Conservation (phyloP, 2,888 invertebrate species). For the Lymantria dispar region DNA sequence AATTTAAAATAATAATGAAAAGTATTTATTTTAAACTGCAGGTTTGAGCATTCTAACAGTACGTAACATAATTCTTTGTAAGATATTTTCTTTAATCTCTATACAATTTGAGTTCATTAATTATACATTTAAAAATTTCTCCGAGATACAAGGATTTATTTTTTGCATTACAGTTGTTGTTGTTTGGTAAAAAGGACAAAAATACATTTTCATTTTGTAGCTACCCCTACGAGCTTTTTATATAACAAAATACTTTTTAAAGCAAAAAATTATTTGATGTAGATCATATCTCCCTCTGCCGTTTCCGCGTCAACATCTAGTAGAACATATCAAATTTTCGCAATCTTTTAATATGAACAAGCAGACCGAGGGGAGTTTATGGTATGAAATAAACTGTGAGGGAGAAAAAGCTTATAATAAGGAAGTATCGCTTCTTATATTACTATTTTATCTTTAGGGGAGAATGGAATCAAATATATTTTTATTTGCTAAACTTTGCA, state of each 20-base stretch:
- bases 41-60: no score
- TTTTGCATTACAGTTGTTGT: no score
- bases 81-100: no score
- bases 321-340: slow-evolving; percentile 23
- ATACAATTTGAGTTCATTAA: no score
- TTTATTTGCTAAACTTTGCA: slow-evolving; percentile 33
- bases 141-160: no score
- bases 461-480: slow-evolving; percentile 14
- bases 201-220: no score
- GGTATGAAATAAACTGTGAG: slow-evolving; percentile 31
- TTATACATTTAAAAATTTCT: no score
- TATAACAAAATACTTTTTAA: not conserved
- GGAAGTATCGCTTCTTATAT: slow-evolving; percentile 30
- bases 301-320: slow-evolving; percentile 11
- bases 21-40: no score
- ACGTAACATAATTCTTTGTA: no score
- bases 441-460: slow-evolving; percentile 37
- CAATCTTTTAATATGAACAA: slow-evolving; percentile 31
- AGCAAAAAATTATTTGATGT: not conserved
- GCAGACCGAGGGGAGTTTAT: slow-evolving; percentile 26
- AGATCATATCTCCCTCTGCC: slow-evolving; percentile 10
- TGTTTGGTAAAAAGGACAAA: no score
- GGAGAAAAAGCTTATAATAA: slow-evolving; percentile 35
- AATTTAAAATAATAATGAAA: no score
- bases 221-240: not conserved